Base-by-base conservation (phyloP, 1,140 invertebrate species). In the Zaprionus camerounensis region DNA sequence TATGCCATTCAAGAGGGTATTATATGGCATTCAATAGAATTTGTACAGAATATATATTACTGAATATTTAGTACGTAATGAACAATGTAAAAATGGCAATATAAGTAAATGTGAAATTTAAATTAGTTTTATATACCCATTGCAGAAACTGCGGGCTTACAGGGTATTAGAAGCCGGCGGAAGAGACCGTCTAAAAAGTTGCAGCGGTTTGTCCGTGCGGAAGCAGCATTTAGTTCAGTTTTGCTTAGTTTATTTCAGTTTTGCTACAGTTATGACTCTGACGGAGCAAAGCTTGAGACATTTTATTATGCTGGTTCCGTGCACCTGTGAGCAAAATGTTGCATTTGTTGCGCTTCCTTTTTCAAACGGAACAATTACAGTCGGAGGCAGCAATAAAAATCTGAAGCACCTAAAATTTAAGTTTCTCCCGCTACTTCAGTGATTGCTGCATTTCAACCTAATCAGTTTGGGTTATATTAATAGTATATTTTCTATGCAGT, bases 141-240 rank as follows among this genome's bases (percentile, higher is more conserved):
- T 3, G 0, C 2, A 26, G 0, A 0, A 20, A 46, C 2, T 20
- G 7, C 13, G 5, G 53, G 22, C 0, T 17, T 31, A 61, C 12
- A 61, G 71, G 71, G 64, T 26, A 63, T 22, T 20, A 56, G 56
- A 80, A 49, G 41, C 28, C 56, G 38, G 49, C 22, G 51, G 62
- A 55, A 68, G 58, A 17, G 75, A 82, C 55, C 49, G 64, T 82
- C 80, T 79, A 76, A 83, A 81, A 83, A 81, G 81, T 84, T 78
- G 81, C 57, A 72, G 62, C 51, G 56, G 63, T 72, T 76, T 67
- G 56, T 73, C 61, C 49, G 64, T 64, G 63, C 70, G 41, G 71
- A 62, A 77, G 68, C 68, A 22, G 51, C 73, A 70, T 67, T 72
- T 67, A 73, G 77, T 81, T 76, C 62, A 84, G 72, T 83, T 80